Evolutionary conservation across 2,888 invertebrate species (phyloP).

Genomic region (Pimpla rufipes): DNA sequence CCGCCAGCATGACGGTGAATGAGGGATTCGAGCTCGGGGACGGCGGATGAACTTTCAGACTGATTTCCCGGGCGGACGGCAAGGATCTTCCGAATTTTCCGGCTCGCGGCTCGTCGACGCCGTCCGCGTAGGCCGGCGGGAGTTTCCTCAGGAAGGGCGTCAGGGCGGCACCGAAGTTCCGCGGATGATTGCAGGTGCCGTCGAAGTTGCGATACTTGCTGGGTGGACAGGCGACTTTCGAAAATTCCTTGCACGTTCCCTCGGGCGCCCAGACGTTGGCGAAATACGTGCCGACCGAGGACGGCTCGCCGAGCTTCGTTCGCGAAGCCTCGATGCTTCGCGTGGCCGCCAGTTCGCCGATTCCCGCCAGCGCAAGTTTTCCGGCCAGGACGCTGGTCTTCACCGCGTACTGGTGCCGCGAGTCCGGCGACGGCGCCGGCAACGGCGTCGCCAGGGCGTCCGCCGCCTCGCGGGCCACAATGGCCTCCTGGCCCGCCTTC

Average conservation of each 20-base stretch:
- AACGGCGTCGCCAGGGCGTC: slow-evolving; percentile 86
- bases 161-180: slow-evolving; percentile 90
- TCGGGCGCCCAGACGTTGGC: slow-evolving; percentile 79
- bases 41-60: slow-evolving; percentile 90
- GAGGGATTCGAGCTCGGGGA: slow-evolving; percentile 91
- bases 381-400: slow-evolving; percentile 88
- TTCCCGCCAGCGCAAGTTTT: slow-evolving; percentile 89
- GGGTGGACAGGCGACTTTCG: slow-evolving; percentile 76
- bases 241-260: slow-evolving; percentile 76
- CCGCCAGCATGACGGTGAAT: slow-evolving; percentile 94
- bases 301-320: slow-evolving; percentile 73
- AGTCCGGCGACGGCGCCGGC: slow-evolving; percentile 88
- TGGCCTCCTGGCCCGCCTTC: slow-evolving; percentile 87
- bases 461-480: slow-evolving; percentile 87
- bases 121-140: slow-evolving; percentile 92
- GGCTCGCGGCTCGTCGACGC: slow-evolving; percentile 88
- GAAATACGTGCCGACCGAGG: slow-evolving; percentile 78
- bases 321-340: slow-evolving; percentile 85
- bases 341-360: slow-evolving; percentile 90
- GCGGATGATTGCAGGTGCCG: slow-evolving; percentile 92
- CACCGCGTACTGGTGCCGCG: slow-evolving; percentile 90
- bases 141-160: slow-evolving; percentile 92
- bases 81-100: slow-evolving; percentile 87
- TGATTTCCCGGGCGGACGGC: slow-evolving; percentile 92
- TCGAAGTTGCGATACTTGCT: slow-evolving; percentile 89